phyloP scores from a whole-genome alignment of 2,113 vertebrate genomes.

The Bubo scandiacus region DNA sequence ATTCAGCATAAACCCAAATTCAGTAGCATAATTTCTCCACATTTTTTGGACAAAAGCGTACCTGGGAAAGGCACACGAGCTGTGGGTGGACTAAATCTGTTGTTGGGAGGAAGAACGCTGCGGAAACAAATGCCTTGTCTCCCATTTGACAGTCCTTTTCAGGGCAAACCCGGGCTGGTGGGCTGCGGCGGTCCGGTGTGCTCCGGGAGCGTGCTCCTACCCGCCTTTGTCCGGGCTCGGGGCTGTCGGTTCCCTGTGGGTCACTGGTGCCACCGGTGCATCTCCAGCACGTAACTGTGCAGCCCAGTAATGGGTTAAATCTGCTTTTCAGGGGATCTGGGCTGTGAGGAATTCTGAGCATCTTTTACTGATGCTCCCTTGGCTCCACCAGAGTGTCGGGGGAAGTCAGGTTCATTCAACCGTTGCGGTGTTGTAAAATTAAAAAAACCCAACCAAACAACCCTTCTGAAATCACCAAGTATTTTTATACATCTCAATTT shows the following conservation, averaged over 20 bases:
- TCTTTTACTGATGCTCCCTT: not conserved
- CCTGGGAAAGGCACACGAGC: not conserved
- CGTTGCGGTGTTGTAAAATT: not conserved
- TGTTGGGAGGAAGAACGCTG: not conserved
- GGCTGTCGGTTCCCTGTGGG: not conserved
- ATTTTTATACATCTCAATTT: not conserved
- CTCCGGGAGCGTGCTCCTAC: not conserved
- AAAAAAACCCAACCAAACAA: not conserved
- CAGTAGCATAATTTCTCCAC: fast-evolving
- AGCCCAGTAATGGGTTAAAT: fast-evolving
- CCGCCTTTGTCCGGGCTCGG: fast-evolving
- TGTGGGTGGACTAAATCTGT: not conserved
- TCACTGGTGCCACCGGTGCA: fast-evolving
- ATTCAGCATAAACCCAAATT: not conserved
- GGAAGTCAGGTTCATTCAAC: not conserved
- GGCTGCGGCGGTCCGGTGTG: not conserved
- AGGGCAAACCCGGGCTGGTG: not conserved
- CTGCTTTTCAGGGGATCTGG: not conserved
- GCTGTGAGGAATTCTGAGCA: not conserved
- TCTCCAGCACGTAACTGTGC: not conserved
- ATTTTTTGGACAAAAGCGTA: not conserved
- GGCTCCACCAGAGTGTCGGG: not conserved
- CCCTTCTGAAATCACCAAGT: not conserved
- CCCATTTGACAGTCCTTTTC: not conserved
- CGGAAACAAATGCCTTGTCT: fast-evolving